These are phyloP conservation scores for Lycopodina hypogea DNA, from an alignment of 37 sponge, comb jelly and placozoan genomes.

Conservation along the genomic window DNA sequence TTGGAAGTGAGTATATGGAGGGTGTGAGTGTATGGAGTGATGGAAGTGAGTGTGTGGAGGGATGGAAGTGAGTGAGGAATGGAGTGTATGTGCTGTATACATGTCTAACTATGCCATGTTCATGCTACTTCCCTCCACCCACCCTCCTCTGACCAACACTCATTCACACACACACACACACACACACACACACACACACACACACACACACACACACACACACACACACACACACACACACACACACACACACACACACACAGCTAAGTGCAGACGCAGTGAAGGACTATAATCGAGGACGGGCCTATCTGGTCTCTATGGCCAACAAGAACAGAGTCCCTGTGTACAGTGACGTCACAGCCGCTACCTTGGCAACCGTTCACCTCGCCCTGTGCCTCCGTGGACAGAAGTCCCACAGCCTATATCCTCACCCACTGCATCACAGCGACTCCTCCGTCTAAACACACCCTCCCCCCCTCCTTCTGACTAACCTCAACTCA, in stretches of 20 bases:
- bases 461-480: too few relatives aligned
- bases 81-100: not conserved
- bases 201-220: not conserved
- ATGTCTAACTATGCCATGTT: not conserved
- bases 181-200: not conserved
- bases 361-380: constrained; percentile 43
- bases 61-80: too few relatives aligned
- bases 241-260: not conserved
- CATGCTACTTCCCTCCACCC: not conserved
- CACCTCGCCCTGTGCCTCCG: constrained; percentile 1
- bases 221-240: not conserved
- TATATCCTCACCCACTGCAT: not conserved
- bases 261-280: constrained; percentile 53
- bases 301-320: constrained; percentile 60
- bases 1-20: constrained; percentile 20
- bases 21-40: not conserved
- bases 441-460: too few relatives aligned
- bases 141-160: too few relatives aligned
- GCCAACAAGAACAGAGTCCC: constrained; percentile 54
- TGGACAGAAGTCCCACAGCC: not conserved
- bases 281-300: constrained; percentile 81
- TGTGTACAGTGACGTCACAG: constrained; percentile 27
- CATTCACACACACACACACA: not conserved
- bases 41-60: too few relatives aligned
- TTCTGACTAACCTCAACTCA: not conserved